A percentile compares a stretch with the other conserved stretches of the same genome.
Conservation (phyloP, 2,113 vertebrate genomes). For the Scatophagus argus region DNA sequence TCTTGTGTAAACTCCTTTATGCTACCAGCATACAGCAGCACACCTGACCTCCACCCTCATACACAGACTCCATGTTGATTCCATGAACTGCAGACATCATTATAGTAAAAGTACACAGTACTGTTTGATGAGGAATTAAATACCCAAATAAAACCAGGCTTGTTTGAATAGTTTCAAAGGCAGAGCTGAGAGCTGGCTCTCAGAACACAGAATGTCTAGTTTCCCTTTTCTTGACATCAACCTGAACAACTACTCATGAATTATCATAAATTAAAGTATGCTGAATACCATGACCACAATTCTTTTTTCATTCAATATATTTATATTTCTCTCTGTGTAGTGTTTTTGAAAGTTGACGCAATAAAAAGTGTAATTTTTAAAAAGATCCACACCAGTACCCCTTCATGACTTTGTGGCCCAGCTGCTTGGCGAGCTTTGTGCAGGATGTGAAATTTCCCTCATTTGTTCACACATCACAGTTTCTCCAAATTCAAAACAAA, state of each 20-base stretch:
- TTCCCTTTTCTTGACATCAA: neutral
- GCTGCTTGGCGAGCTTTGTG: neutral
- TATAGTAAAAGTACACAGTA: neutral
- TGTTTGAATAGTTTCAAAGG: neutral
- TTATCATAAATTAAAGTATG: neutral
- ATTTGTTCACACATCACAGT: neutral
- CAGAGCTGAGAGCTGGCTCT: neutral
- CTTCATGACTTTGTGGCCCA: neutral
- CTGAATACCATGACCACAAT: too few relatives aligned
- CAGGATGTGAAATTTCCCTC: neutral
- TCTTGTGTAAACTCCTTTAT: neutral
- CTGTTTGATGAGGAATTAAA: neutral
- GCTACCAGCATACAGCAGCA: neutral
- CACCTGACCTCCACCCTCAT: slow-evolving; percentile 1
- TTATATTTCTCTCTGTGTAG: too few relatives aligned
- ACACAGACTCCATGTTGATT: neutral
- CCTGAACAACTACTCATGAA: too few relatives aligned
- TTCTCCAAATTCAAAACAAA: neutral
- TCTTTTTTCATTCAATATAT: too few relatives aligned
- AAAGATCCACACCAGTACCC: too few relatives aligned
- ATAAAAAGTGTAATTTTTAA: too few relatives aligned
- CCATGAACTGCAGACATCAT: neutral
- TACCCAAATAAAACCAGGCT: neutral
- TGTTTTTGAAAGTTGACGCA: too few relatives aligned
- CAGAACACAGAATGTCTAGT: neutral